phyloP scores from a whole-genome alignment of 2,113 vertebrate genomes.

The Amia ocellicauda region DNA sequence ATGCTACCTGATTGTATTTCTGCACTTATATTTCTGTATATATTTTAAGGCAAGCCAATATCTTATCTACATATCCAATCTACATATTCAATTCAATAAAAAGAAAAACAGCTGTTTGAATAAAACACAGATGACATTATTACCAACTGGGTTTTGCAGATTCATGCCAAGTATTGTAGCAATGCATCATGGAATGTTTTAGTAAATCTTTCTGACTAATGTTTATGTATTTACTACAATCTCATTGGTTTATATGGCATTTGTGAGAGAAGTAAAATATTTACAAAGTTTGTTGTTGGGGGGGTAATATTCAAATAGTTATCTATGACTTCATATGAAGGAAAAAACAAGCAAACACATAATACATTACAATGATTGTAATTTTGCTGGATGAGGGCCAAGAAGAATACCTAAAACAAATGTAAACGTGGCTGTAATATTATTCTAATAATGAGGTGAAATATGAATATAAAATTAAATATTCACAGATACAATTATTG shows the following conservation, averaged over 20 bases:
- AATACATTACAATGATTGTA: constrained; percentile 73
- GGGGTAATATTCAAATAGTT: constrained; percentile 56
- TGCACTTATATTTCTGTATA: no score
- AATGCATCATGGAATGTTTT: neutral
- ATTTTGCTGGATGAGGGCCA: constrained; percentile 59
- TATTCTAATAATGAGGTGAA: constrained; percentile 57
- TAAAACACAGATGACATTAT: neutral
- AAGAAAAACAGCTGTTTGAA: neutral
- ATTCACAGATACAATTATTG: constrained; percentile 72
- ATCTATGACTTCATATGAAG: constrained; percentile 76
- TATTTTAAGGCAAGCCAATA: neutral
- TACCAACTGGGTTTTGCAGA: neutral
- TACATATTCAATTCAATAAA: no score
- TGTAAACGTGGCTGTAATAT: constrained; percentile 45
- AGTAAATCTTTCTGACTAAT: no score
- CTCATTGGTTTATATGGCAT: no score
- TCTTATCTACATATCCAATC: no score
- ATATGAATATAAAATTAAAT: constrained; percentile 56
- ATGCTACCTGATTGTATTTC: no score
- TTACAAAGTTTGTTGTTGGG: no score
- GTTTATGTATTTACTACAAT: no score
- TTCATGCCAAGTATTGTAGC: constrained; percentile 1
- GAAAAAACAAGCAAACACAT: constrained; percentile 70
- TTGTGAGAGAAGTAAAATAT: no score
- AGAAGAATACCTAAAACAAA: constrained; percentile 59